Evolutionary conservation across 2,797 vertebrate species (phyloP).

Genomic region (Geotria australis): DNA sequence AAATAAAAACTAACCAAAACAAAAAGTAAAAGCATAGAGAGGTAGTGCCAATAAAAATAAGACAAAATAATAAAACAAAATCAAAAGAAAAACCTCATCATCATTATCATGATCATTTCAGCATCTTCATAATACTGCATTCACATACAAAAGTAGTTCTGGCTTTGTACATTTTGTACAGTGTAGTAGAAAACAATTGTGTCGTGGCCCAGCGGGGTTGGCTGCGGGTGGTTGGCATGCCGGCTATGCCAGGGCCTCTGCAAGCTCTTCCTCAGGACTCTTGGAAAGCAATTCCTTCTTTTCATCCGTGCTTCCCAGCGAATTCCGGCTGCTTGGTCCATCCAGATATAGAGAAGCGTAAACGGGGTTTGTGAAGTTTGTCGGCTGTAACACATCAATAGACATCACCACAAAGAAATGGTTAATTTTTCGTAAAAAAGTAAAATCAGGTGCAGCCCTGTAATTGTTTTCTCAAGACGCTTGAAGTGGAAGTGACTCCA

Average conservation of each 20-base stretch:
- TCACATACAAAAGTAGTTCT: slow-evolving; percentile 99
- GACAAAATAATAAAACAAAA: slow-evolving; percentile 22
- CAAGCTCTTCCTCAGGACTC: slow-evolving; percentile 49
- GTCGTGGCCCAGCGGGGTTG: too few relatives aligned
- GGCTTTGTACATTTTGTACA: slow-evolving; percentile 98
- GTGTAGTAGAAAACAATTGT: slow-evolving; percentile 7
- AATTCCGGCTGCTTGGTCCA: slow-evolving; percentile 67
- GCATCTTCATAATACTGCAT: slow-evolving; percentile 51
- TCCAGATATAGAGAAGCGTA: slow-evolving; percentile 96
- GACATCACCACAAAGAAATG: background rate
- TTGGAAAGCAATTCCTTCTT: slow-evolving; percentile 67
- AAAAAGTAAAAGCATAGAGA: background rate
- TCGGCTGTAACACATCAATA: slow-evolving; percentile 21
- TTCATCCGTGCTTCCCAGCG: slow-evolving; percentile 86
- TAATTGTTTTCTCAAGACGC: background rate
- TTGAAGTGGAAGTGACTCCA: background rate
- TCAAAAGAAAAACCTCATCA: background rate
- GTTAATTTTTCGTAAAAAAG: background rate
- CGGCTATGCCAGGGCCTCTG: slow-evolving; percentile 57
- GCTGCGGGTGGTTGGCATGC: background rate
- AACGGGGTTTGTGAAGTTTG: slow-evolving; percentile 91
- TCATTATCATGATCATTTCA: background rate
- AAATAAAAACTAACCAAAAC: too few relatives aligned
- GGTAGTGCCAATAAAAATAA: slow-evolving; percentile 3
- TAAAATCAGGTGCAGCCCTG: background rate